Conservation (phyloP, 2,888 invertebrate genomes). For the Smittia aterrima region DNA sequence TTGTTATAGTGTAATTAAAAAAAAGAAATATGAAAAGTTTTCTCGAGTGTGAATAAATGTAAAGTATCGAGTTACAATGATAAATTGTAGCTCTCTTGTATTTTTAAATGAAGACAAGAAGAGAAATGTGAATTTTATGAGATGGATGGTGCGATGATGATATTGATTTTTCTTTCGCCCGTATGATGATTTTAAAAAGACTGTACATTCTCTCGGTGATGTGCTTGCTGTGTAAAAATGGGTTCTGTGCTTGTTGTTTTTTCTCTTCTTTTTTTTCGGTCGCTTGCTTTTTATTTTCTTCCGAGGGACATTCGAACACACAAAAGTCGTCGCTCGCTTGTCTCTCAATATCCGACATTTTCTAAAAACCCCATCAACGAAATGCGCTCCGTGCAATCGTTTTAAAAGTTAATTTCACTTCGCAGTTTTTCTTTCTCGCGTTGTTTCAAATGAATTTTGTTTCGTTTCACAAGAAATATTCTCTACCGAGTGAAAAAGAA, state of each 20-base stretch:
- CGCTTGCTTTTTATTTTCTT: conserved; percentile 22
- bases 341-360: conserved; percentile 40
- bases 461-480: neutral
- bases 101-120: neutral
- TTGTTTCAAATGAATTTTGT: too few relatives aligned
- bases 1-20: conserved; percentile 44
- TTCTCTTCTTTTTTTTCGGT: conserved; percentile 9
- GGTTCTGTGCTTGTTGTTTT: conserved; percentile 38
- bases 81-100: conserved; percentile 24
- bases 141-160: conserved; percentile 31
- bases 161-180: conserved; percentile 34
- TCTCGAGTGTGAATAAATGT: conserved; percentile 28
- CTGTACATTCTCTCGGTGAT: conserved; percentile 31
- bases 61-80: neutral
- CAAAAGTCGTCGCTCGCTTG: conserved; percentile 29
- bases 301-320: conserved; percentile 34
- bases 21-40: conserved; percentile 45
- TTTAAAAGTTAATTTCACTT: neutral
- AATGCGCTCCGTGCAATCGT: neutral
- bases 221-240: conserved; percentile 37
- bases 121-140: conserved; percentile 16
- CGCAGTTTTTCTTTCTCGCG: neutral
- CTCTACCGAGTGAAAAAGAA: neutral
- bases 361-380: conserved; percentile 30
- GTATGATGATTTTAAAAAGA: conserved; percentile 37